Conservation (phyloP, 2,888 invertebrate genomes). For the Quadroppia sp. region DNA sequence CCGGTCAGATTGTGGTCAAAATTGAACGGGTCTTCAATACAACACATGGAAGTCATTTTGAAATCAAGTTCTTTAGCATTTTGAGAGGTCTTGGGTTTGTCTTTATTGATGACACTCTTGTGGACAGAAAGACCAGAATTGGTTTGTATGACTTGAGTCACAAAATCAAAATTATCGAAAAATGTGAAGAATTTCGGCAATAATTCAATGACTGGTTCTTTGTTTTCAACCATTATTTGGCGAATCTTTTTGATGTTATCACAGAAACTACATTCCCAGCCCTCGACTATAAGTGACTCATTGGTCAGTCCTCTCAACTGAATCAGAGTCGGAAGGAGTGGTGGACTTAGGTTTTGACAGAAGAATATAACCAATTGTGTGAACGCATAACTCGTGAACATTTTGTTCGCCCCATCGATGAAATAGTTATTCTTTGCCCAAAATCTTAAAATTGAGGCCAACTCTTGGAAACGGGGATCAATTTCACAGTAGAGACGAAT, state of each 20-base stretch:
- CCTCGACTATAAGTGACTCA: not conserved
- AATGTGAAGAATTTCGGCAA: not conserved
- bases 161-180: not conserved
- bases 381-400: slow-evolving; percentile 44
- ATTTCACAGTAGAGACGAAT: slow-evolving; percentile 37
- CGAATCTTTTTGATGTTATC: not conserved
- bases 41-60: not conserved
- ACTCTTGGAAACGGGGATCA: slow-evolving; percentile 41
- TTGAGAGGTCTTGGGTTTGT: not conserved
- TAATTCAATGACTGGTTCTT: not conserved
- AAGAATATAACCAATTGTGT: slow-evolving; percentile 43
- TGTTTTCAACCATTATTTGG: not conserved
- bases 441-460: slow-evolving; percentile 42
- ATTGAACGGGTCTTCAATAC: slow-evolving; percentile 20
- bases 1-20: not conserved
- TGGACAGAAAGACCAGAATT: not conserved
- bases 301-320: slow-evolving; percentile 24
- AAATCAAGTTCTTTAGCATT: not conserved
- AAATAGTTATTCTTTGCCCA: slow-evolving; percentile 45
- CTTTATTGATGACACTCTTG: not conserved
- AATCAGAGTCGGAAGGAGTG: slow-evolving; percentile 42
- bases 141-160: not conserved
- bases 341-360: slow-evolving; percentile 42
- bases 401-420: slow-evolving; percentile 44
- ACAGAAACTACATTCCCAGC: slow-evolving; percentile 1